Conservation (phyloP, 2,888 invertebrate genomes). For the Protodeltote pygarga region DNA sequence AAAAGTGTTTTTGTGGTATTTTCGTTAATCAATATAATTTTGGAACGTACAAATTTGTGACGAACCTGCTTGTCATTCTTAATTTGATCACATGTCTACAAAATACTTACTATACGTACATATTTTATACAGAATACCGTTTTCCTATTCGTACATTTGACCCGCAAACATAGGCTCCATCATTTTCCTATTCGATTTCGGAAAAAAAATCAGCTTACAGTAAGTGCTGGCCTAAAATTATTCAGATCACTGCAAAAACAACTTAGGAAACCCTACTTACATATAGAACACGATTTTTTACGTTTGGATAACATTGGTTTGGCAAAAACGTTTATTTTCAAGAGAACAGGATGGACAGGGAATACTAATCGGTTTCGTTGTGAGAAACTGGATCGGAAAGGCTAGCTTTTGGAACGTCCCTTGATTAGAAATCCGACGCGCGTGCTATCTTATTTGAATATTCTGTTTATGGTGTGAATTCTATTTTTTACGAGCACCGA, state of each 20-base stretch:
- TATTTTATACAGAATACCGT: too few species aligned
- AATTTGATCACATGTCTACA: too few species aligned
- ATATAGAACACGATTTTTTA: slow-evolving; percentile 37
- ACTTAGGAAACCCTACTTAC: slow-evolving; percentile 37
- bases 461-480: not conserved
- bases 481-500: too few species aligned
- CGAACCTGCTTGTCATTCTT: too few species aligned
- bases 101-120: too few species aligned
- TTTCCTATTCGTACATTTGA: too few species aligned
- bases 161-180: slow-evolving; percentile 9
- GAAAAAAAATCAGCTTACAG: slow-evolving; percentile 32
- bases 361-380: slow-evolving; percentile 46
- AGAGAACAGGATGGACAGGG: slow-evolving; percentile 32
- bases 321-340: slow-evolving; percentile 34
- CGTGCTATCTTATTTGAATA: slow-evolving; percentile 11
- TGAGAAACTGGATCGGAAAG: slow-evolving; percentile 16
- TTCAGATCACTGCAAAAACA: slow-evolving; percentile 46
- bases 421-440: slow-evolving; percentile 17
- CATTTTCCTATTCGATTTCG: not conserved
- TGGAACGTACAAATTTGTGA: too few species aligned
- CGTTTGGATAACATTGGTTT: slow-evolving; percentile 34
- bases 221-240: slow-evolving; percentile 37
- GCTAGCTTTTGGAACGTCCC: slow-evolving; percentile 7
- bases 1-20: too few species aligned
- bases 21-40: too few species aligned